These are phyloP conservation scores for Antheraea yamamai DNA, from an alignment of 2,888 invertebrate genomes.

Conservation along the genomic window DNA sequence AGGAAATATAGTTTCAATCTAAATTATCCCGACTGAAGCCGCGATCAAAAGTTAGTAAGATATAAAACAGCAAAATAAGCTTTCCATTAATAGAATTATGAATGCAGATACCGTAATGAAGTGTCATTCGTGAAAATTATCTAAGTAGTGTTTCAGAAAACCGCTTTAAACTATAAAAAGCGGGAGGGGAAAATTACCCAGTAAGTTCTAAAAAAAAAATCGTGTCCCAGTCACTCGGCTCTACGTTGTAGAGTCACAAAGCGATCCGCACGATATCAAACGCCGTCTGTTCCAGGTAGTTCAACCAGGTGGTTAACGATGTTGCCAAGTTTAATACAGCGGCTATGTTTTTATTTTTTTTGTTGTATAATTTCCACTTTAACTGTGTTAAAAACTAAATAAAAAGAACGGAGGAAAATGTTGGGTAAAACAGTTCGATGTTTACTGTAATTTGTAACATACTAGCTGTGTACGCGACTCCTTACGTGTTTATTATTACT, in stretches of 20 bases:
- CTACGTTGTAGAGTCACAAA: conserved; percentile 28
- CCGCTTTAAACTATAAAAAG: neutral
- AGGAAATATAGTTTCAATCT: too few relatives aligned
- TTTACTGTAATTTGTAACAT: too few relatives aligned
- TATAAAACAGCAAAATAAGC: too few relatives aligned
- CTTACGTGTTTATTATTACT: too few relatives aligned
- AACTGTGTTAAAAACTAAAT: too few relatives aligned
- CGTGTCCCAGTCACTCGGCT: neutral
- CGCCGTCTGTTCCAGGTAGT: conserved; percentile 26
- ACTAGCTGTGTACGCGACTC: too few relatives aligned
- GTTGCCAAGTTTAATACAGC: neutral
- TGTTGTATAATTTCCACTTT: neutral
- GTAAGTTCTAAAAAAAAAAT: neutral
- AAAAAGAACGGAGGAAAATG: too few relatives aligned
- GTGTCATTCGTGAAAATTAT: neutral
- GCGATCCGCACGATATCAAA: conserved; percentile 30
- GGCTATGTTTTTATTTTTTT: neutral
- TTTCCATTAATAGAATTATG: neutral
- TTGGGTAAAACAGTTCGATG: too few relatives aligned
- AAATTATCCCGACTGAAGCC: too few relatives aligned
- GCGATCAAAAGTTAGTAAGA: too few relatives aligned
- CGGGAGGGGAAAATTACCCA: neutral
- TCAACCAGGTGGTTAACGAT: conserved; percentile 20
- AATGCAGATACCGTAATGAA: neutral
- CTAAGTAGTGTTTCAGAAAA: neutral